Evolutionary conservation across 2,113 vertebrate genomes (phyloP).

Genomic region (Oriolus oriolus): DNA sequence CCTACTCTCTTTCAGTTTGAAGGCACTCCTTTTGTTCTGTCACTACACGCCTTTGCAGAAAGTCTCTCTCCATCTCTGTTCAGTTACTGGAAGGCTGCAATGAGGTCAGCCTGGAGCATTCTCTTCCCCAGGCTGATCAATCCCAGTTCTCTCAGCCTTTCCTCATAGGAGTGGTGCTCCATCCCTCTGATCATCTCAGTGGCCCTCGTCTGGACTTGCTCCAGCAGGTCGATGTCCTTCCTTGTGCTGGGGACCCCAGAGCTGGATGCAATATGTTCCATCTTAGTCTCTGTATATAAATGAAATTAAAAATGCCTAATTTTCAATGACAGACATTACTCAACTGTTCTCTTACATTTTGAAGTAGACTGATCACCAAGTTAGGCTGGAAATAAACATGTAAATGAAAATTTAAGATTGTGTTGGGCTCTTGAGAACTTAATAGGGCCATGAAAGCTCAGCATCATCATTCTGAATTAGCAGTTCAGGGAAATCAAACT

Average conservation of each 20-base stretch:
- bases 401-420: not conserved
- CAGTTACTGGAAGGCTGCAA: not conserved
- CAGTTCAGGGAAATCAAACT: not conserved
- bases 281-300: not conserved
- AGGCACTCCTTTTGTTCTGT: not conserved
- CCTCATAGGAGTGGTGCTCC: not conserved
- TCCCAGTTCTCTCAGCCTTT: not conserved
- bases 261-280: not conserved
- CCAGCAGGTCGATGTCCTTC: rapidly evolving
- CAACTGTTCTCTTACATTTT: not conserved
- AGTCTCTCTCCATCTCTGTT: not conserved
- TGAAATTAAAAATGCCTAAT: not conserved
- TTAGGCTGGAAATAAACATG: not conserved
- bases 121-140: not conserved
- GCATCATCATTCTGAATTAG: not conserved
- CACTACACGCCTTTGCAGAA: not conserved
- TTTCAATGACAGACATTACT: not conserved
- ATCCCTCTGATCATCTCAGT: not conserved
- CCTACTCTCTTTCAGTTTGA: not conserved
- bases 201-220: not conserved
- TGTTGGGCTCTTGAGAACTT: not conserved
- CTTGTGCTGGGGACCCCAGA: not conserved
- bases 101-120: not conserved
- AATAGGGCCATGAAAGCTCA: not conserved
- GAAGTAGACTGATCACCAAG: not conserved